Evolutionary conservation across 1,140 invertebrate genomes (phyloP).

Genomic region (Drosophila sturtevanti): DNA sequence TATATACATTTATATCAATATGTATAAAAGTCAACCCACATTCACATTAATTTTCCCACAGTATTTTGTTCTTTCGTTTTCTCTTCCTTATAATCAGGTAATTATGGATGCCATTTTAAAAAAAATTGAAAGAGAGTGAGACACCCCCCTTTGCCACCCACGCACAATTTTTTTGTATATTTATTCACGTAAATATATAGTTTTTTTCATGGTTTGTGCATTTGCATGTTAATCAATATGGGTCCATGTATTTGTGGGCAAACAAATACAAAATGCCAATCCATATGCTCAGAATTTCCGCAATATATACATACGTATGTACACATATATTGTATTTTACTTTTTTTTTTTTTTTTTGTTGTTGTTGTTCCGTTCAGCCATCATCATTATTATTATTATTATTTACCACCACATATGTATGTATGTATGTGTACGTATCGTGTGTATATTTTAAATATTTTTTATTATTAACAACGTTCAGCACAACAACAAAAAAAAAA

Average conservation of each 20-base stretch:
- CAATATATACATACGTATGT: slow-evolving; percentile 4
- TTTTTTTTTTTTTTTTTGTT: neutral
- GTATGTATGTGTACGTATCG: slow-evolving; percentile 15
- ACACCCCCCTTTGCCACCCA: neutral
- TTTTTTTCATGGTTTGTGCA: slow-evolving; percentile 72
- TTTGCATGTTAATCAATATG: slow-evolving; percentile 76
- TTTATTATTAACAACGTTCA: slow-evolving; percentile 72
- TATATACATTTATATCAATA: neutral
- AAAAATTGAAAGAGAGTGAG: no score
- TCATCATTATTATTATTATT: slow-evolving; percentile 54
- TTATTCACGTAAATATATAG: slow-evolving; percentile 35
- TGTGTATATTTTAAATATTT: slow-evolving; percentile 44
- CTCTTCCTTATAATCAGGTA: neutral
- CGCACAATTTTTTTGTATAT: neutral
- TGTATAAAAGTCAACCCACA: neutral
- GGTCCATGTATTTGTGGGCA: slow-evolving; percentile 28
- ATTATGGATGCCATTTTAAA: neutral
- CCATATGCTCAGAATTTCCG: slow-evolving; percentile 67
- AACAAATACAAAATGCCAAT: slow-evolving; percentile 38
- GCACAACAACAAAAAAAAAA: slow-evolving; percentile 16
- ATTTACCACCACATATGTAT: slow-evolving; percentile 34
- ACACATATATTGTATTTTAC: slow-evolving; percentile 10
- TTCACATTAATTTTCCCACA: neutral
- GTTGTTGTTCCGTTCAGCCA: slow-evolving; percentile 24
- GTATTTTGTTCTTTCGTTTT: neutral